Base-by-base conservation (phyloP, 2,888 invertebrate genomes). In the Oligia fasciuncula region DNA sequence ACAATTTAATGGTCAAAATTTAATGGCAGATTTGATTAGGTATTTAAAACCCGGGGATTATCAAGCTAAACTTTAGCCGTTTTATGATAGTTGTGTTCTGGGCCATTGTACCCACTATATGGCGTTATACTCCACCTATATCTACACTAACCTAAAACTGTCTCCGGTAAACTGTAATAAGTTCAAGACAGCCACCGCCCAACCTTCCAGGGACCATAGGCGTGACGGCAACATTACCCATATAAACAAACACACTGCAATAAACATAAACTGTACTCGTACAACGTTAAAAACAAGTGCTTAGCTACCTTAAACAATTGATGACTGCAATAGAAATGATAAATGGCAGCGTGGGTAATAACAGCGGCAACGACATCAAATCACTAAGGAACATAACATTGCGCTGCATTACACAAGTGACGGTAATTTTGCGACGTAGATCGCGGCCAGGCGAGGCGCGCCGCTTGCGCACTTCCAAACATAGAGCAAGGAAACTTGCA, bases 401-500 rank as follows among this genome's bases (percentile, higher is more conserved):
- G 93, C 93, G 91, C 91, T 87, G 91, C 90, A 90, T 94, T 94
- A 93, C 93, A 93, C 93, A 93, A 93, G 93, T 87, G 89, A 85
- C 90, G 85, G 93, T 93, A 93, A 94, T 92, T 92, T 92, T 86
- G 92, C 92, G 91, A 89, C 92, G 90, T 90, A 92, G 92, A 93
- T 92, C 90, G 93, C 91, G 92, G 90, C 89, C 91, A 88, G 91
- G 89, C 91, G 87, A 88, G 91, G 89, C 91, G 87, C 82, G 87
- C 81, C 90, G 91, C 84, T 87, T 86, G 84, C 84, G 83, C 85
- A 89, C 89, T 83, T 87, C 74, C 79, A 80, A 66, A 19, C 92
- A 94, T 90, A 93, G 93, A 93, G 29, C 89, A 92, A 54, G 46
- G 35, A 73, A 51, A 72, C 69, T 72, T 68, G 71, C 67, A 86